Percentiles rank a stretch among this genome's conserved stretches.
Evolutionary conservation across 2,888 invertebrate species (phyloP).

Genomic region (Idaea biselata): DNA sequence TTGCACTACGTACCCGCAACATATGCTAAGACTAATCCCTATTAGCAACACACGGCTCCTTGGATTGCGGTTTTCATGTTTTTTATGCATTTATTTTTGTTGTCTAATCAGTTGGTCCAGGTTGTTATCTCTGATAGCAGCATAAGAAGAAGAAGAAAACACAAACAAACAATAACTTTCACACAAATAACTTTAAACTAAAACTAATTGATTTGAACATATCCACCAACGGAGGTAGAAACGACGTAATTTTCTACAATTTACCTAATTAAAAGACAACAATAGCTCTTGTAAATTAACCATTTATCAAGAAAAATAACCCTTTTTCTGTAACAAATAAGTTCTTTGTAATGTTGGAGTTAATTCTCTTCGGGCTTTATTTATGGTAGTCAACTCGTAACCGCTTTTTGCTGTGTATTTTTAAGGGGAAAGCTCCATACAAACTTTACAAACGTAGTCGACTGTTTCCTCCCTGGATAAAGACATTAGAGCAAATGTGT

Average conservation of each 20-base stretch:
- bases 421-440: too few species aligned
- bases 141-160: too few species aligned
- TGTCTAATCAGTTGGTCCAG: too few species aligned
- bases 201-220: slow-evolving; percentile 8
- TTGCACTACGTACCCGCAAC: too few species aligned
- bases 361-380: background rate
- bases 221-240: slow-evolving; percentile 8
- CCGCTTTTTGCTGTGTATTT: background rate
- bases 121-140: too few species aligned
- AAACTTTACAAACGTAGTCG: too few species aligned
- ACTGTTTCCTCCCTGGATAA: too few species aligned
- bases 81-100: too few species aligned
- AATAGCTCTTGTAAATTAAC: slow-evolving; percentile 20
- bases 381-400: background rate
- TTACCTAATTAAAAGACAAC: slow-evolving; percentile 36
- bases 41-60: too few species aligned
- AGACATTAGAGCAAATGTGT: too few species aligned
- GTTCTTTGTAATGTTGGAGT: background rate
- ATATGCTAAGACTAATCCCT: too few species aligned
- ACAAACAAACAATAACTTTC: background rate
- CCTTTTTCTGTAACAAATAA: slow-evolving; percentile 12
- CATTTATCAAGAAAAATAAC: slow-evolving; percentile 21
- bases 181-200: slow-evolving; percentile 13
- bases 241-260: slow-evolving; percentile 40
- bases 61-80: too few species aligned